Conservation (phyloP, 2,113 vertebrate species). For the Hippopotamus amphibius region DNA sequence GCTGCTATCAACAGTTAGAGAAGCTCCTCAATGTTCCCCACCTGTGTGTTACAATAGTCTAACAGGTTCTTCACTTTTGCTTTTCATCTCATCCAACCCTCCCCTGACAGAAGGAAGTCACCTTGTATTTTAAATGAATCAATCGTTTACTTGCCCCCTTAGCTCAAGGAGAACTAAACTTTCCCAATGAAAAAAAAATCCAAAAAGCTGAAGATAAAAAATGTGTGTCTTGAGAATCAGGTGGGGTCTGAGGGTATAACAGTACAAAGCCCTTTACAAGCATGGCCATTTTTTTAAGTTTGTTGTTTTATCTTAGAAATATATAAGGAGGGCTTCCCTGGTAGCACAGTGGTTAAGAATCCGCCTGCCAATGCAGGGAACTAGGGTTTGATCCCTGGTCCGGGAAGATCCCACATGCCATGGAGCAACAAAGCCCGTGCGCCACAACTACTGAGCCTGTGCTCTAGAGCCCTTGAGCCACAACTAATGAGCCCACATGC, state of each 20-base stretch:
- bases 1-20: accelerated
- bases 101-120: not conserved
- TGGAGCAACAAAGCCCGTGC: too few relatives aligned
- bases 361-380: too few relatives aligned
- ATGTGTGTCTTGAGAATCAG: not conserved
- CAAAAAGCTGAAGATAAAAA: not conserved
- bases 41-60: not conserved
- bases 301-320: not conserved
- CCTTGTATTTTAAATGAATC: not conserved
- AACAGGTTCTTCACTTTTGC: not conserved
- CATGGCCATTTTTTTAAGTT: not conserved
- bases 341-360: too few relatives aligned
- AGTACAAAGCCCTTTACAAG: not conserved
- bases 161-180: not conserved
- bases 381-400: too few relatives aligned
- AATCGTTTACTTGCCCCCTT: not conserved
- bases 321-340: too few relatives aligned
- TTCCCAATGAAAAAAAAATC: not conserved
- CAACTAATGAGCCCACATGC: too few relatives aligned
- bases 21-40: not conserved
- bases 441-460: too few relatives aligned
- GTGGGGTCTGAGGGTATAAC: accelerated
- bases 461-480: too few relatives aligned
- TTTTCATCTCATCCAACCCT: not conserved
- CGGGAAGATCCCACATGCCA: too few relatives aligned